Evolutionary conservation across 1,140 invertebrate species (phyloP).

Genomic region (Calosoma granatense): DNA sequence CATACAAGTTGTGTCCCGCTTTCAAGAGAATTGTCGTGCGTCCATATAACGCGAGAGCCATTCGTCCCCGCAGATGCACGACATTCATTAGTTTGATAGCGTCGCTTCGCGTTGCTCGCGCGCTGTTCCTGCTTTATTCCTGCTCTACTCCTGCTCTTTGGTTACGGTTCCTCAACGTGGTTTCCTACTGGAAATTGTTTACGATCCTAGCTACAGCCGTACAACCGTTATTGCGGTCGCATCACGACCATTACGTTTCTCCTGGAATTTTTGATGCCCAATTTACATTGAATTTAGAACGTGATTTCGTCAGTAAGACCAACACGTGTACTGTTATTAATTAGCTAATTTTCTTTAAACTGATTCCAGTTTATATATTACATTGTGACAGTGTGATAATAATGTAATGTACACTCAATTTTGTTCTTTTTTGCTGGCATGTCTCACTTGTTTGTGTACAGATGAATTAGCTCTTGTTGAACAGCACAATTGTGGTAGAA

Average conservation of each 20-base stretch:
- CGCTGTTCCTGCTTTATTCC: neutral
- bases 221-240: neutral
- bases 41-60: neutral
- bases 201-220: neutral
- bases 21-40: neutral
- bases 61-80: neutral
- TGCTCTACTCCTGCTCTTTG: neutral
- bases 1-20: neutral
- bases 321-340: no score
- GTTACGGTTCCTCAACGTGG: no score
- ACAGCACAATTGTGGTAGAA: no score
- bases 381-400: no score
- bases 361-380: no score
- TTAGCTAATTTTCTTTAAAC: no score
- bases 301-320: no score
- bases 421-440: no score
- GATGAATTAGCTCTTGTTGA: no score
- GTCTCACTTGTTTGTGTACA: no score
- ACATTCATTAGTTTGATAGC: neutral
- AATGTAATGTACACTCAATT: no score
- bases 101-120: neutral
- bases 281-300: neutral
- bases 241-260: neutral
- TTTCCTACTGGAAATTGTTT: neutral
- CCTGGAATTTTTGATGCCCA: neutral